Evolutionary conservation across 2,113 vertebrate genomes (phyloP).

Genomic region (Prunella himalayana): DNA sequence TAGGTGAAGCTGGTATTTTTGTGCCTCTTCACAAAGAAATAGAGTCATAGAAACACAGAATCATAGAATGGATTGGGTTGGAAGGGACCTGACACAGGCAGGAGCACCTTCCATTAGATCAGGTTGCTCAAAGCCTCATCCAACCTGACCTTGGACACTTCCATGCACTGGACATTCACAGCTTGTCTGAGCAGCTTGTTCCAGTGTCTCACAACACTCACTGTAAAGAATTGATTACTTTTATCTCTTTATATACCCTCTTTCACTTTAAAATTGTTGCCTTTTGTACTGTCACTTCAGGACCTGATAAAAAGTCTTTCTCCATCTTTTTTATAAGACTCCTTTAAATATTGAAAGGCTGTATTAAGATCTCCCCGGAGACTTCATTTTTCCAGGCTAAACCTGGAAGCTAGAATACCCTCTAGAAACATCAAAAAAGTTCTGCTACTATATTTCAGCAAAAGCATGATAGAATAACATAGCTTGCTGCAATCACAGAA

Average conservation of each 20-base stretch:
- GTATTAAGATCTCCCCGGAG: fast-evolving
- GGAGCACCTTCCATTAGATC: not conserved
- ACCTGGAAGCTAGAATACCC: not conserved
- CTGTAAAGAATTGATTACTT: not conserved
- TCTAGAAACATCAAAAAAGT: not conserved
- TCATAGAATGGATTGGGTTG: not conserved
- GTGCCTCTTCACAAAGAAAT: not conserved
- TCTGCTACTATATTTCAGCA: not conserved
- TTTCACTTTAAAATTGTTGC: not conserved
- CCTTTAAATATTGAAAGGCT: not conserved
- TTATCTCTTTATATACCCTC: not conserved
- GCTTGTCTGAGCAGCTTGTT: not conserved
- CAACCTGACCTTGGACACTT: not conserved
- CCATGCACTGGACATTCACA: not conserved
- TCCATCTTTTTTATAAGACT: not conserved
- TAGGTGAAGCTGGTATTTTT: not conserved
- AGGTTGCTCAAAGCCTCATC: not conserved
- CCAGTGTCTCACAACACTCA: not conserved
- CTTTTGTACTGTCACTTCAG: not conserved
- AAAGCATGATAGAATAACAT: not conserved
- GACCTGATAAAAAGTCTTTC: not conserved
- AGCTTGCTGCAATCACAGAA: not conserved
- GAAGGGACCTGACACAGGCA: not conserved
- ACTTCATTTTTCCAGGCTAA: not conserved
- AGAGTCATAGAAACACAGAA: not conserved